These are phyloP conservation scores for Dicentrarchus labrax DNA, from an alignment of 2,113 vertebrate species.

Conservation along the genomic window DNA sequence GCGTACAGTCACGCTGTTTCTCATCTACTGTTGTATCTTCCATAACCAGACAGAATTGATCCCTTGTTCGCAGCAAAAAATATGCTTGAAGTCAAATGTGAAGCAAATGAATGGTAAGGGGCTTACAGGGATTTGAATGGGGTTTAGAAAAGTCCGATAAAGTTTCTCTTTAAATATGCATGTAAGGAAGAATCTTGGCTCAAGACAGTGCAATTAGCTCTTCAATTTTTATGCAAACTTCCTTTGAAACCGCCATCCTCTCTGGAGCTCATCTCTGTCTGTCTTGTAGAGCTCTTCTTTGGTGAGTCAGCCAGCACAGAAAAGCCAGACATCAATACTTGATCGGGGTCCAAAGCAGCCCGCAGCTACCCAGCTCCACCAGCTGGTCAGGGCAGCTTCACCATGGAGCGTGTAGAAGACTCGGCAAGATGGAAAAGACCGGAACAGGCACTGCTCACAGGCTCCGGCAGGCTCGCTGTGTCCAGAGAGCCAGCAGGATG, in stretches of 20 bases:
- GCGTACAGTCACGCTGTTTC: slow-evolving; percentile 2
- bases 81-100: neutral
- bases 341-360: slow-evolving; percentile 72
- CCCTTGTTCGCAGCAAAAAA: slow-evolving; percentile 9
- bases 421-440: slow-evolving; percentile 38
- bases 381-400: slow-evolving; percentile 69
- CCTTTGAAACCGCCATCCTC: slow-evolving; percentile 37
- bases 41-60: neutral
- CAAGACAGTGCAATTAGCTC: slow-evolving; percentile 28
- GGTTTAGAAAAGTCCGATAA: slow-evolving; percentile 12
- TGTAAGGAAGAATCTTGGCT: slow-evolving; percentile 25
- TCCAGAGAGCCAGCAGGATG: slow-evolving; percentile 53
- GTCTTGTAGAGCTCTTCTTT: slow-evolving; percentile 45
- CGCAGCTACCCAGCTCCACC: slow-evolving; percentile 71
- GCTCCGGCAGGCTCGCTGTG: slow-evolving; percentile 16
- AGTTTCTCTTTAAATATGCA: slow-evolving; percentile 35
- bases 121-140: neutral
- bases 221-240: slow-evolving; percentile 22
- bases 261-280: slow-evolving; percentile 20
- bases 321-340: slow-evolving; percentile 71
- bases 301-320: slow-evolving; percentile 53
- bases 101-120: slow-evolving; percentile 2
- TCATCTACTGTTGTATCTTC: slow-evolving; percentile 4
- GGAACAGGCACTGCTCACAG: slow-evolving; percentile 34
- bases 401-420: slow-evolving; percentile 25